These are phyloP conservation scores for Hypsopygia costalis DNA, from an alignment of 2,888 invertebrate genomes.

Conservation along the genomic window DNA sequence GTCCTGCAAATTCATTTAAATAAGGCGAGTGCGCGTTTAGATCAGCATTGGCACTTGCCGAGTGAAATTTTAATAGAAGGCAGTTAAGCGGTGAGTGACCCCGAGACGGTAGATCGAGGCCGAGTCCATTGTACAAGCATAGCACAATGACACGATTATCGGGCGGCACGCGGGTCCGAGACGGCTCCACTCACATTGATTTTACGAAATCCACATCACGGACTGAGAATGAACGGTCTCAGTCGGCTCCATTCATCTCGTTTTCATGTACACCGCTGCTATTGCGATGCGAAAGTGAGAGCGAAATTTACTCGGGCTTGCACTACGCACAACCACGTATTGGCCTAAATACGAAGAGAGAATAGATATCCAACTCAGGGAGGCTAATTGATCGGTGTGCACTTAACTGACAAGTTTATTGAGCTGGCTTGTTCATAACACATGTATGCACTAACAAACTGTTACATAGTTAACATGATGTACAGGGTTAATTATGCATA, in stretches of 20 bases:
- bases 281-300: conserved; percentile 77
- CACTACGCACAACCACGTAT: conserved; percentile 61
- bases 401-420: conserved; percentile 10
- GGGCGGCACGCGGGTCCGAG: conserved; percentile 55
- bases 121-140: conserved; percentile 56
- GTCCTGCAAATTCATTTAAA: conserved; percentile 14
- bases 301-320: conserved; percentile 70
- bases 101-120: conserved; percentile 44
- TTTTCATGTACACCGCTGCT: conserved; percentile 72
- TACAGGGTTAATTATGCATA: no score
- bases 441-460: no score
- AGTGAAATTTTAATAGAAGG: conserved; percentile 55
- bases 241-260: conserved; percentile 75
- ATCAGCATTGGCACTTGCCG: conserved; percentile 39
- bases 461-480: no score
- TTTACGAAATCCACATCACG: conserved; percentile 75
- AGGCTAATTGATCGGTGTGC: conserved; percentile 31
- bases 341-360: conserved; percentile 59
- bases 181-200: conserved; percentile 60
- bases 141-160: conserved; percentile 70
- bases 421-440: no score
- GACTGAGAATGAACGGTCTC: conserved; percentile 70
- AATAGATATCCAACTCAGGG: conserved; percentile 48
- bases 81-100: conserved; percentile 57
- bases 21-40: conserved; percentile 14